Percentiles rank a stretch among this genome's conserved stretches.
Conservation (phyloP, 2,113 vertebrate genomes). For the Clarias magur region DNA sequence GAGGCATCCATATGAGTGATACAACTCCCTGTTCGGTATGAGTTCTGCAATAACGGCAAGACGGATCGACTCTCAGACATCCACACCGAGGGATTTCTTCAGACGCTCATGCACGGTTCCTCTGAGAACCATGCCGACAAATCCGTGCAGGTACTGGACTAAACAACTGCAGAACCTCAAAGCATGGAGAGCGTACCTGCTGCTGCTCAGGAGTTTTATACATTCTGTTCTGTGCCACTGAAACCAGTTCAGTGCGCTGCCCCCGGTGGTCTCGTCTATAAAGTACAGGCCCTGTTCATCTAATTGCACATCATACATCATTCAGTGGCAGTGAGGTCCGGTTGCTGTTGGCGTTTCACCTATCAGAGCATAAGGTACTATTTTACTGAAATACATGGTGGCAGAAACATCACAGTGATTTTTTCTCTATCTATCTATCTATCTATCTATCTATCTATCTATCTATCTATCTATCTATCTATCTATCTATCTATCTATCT, state of each 20-base stretch:
- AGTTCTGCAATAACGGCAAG: background rate
- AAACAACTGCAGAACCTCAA: constrained; percentile 9
- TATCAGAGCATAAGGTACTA: background rate
- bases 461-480: too few species aligned
- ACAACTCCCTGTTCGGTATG: background rate
- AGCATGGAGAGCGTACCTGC: background rate
- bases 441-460: too few species aligned
- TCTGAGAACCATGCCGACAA: background rate
- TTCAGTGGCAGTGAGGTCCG: background rate
- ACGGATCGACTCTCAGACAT: background rate
- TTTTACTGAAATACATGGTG: too few species aligned
- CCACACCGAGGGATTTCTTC: background rate
- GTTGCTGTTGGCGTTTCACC: background rate
- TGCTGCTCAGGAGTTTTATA: background rate
- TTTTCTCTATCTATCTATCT: too few species aligned
- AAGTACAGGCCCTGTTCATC: background rate
- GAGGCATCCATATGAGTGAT: background rate
- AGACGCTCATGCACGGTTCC: background rate
- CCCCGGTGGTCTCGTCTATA: constrained; percentile 10
- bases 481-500: too few species aligned
- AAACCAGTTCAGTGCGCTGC: background rate
- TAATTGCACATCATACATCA: background rate
- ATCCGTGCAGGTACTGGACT: background rate
- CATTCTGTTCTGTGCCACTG: background rate
- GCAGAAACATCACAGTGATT: too few species aligned